Evolutionary conservation across 2,797 vertebrate species (phyloP).

Genomic region (Malurus splendens): DNA sequence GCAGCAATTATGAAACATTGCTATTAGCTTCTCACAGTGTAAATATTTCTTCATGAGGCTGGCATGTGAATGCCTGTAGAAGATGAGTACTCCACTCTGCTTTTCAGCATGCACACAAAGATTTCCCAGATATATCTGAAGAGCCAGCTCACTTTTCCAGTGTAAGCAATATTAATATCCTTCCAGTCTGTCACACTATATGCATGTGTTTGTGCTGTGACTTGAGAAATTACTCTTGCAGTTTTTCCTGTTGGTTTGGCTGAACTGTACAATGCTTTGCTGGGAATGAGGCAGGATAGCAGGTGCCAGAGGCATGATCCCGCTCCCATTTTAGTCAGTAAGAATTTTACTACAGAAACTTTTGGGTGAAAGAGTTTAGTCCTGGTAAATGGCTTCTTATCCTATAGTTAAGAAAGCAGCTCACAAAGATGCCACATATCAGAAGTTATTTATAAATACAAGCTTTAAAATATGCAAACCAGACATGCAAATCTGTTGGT

Average conservation of each 20-base stretch:
- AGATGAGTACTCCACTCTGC: not conserved
- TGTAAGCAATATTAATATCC: not conserved
- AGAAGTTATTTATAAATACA: not conserved
- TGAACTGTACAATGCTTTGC: not conserved
- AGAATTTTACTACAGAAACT: not conserved
- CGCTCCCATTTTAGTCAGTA: not conserved
- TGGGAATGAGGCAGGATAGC: rapidly evolving
- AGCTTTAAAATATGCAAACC: not conserved
- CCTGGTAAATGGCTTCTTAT: not conserved
- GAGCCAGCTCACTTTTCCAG: not conserved
- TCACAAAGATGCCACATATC: not conserved
- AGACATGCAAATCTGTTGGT: not conserved
- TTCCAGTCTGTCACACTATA: not conserved
- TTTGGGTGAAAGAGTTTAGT: not conserved
- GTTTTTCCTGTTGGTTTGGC: not conserved
- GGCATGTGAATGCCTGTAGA: not conserved
- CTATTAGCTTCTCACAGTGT: not conserved
- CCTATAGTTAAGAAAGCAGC: not conserved
- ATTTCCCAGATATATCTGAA: not conserved
- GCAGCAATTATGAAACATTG: not conserved
- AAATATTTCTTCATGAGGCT: slow-evolving; percentile 17
- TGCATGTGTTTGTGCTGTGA: not conserved
- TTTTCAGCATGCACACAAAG: not conserved
- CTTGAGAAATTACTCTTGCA: not conserved
- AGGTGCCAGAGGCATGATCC: not conserved